phyloP scores from a whole-genome alignment of 2,113 vertebrate species.

The Okapia johnstoni region DNA sequence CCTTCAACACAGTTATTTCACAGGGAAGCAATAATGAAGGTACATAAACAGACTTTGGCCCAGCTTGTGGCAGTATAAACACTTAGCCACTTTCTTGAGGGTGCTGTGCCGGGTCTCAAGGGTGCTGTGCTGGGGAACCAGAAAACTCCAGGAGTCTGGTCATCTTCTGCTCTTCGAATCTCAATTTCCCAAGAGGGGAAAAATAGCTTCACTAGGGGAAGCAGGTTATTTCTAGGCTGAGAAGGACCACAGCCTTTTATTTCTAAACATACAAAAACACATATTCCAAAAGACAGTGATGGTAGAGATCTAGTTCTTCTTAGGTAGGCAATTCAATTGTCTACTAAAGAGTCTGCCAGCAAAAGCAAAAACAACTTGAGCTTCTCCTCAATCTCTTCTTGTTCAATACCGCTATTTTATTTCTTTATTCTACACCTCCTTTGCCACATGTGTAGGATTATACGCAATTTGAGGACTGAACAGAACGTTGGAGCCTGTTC shows the following conservation, averaged over 20 bases:
- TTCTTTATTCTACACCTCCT: neutral
- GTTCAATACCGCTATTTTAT: neutral
- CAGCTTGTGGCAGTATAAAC: neutral
- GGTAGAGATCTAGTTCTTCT: neutral
- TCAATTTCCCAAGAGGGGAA: neutral
- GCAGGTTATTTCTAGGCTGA: slow-evolving; percentile 5
- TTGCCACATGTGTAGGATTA: neutral
- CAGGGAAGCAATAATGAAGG: neutral
- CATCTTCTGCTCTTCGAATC: neutral
- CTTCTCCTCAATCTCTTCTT: neutral
- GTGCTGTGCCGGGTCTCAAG: neutral
- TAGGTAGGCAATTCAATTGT: neutral
- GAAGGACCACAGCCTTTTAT: neutral
- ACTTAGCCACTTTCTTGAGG: neutral
- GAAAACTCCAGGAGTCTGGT: neutral
- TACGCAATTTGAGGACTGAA: neutral
- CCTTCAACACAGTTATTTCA: neutral
- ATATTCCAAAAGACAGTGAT: neutral
- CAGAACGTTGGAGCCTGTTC: neutral
- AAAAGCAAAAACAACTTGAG: neutral
- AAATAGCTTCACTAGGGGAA: neutral
- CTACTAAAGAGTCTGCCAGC: neutral
- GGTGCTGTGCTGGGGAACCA: neutral
- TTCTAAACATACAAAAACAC: slow-evolving; percentile 25
- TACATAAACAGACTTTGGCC: neutral